Conservation (phyloP, 2,888 invertebrate species). For the Ophonus ardosiacus region DNA sequence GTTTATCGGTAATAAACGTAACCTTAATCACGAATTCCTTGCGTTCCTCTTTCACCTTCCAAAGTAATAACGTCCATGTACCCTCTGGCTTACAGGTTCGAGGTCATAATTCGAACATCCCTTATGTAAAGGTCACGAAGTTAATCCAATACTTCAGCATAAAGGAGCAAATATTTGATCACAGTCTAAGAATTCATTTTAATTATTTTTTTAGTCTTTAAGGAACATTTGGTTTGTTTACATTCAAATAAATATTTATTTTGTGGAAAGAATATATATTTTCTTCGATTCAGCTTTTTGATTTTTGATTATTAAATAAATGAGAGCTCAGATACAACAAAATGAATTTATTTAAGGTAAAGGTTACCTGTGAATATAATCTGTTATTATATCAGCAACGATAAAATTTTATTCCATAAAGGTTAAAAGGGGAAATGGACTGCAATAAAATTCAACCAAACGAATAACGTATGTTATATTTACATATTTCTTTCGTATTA, state of each 20-base stretch:
- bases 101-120: neutral
- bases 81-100: neutral
- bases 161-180: neutral
- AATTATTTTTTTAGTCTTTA: too few species aligned
- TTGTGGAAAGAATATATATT: too few species aligned
- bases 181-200: too few species aligned
- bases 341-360: neutral
- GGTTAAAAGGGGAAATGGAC: neutral
- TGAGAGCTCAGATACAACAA: too few species aligned
- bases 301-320: too few species aligned
- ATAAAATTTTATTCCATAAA: neutral
- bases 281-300: too few species aligned
- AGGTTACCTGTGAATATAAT: neutral
- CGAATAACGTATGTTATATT: neutral
- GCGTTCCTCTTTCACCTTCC: neutral
- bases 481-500: neutral
- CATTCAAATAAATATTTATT: too few species aligned
- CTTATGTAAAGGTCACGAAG: neutral
- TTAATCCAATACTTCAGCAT: neutral
- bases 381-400: neutral
- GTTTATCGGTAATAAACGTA: neutral
- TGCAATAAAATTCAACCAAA: neutral
- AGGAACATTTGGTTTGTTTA: too few species aligned
- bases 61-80: neutral
- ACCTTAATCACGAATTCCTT: neutral